Percentiles rank a stretch among this genome's conserved stretches.
These are phyloP conservation scores for Psilanteris sp. DNA, from an alignment of 1,140 invertebrate genomes.

Conservation along the genomic window DNA sequence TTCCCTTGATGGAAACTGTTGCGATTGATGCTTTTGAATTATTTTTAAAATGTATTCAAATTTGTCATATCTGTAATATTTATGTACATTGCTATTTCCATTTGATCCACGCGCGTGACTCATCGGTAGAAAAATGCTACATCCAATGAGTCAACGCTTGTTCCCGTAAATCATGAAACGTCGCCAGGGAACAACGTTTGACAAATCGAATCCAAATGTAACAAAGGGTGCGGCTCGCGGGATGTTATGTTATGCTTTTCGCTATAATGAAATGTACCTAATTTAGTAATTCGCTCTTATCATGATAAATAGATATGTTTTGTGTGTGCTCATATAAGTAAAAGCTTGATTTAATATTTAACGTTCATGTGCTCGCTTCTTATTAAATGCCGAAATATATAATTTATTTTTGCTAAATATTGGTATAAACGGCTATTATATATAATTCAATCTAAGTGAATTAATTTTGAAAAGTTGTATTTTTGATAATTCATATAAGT, in stretches of 20 bases:
- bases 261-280: slow-evolving; percentile 41
- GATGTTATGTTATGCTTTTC: slow-evolving; percentile 33
- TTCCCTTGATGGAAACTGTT: background rate
- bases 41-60: slow-evolving; percentile 3
- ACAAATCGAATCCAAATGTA: slow-evolving; percentile 57
- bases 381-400: no score
- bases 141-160: slow-evolving; percentile 50
- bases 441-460: no score
- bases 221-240: slow-evolving; percentile 48
- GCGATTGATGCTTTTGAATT: background rate
- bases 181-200: slow-evolving; percentile 33
- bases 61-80: slow-evolving; percentile 26
- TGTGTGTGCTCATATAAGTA: slow-evolving; percentile 3
- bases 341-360: slow-evolving; percentile 36
- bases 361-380: no score
- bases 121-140: slow-evolving; percentile 39
- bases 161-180: slow-evolving; percentile 48
- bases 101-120: slow-evolving; percentile 19
- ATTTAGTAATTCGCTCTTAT: slow-evolving; percentile 44
- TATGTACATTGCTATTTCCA: slow-evolving; percentile 16
- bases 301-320: slow-evolving; percentile 45
- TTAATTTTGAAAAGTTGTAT: no score
- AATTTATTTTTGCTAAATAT: no score
- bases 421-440: no score
- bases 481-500: no score